Conservation (phyloP, 2,797 vertebrate genomes). For the Syngnathus acus region DNA sequence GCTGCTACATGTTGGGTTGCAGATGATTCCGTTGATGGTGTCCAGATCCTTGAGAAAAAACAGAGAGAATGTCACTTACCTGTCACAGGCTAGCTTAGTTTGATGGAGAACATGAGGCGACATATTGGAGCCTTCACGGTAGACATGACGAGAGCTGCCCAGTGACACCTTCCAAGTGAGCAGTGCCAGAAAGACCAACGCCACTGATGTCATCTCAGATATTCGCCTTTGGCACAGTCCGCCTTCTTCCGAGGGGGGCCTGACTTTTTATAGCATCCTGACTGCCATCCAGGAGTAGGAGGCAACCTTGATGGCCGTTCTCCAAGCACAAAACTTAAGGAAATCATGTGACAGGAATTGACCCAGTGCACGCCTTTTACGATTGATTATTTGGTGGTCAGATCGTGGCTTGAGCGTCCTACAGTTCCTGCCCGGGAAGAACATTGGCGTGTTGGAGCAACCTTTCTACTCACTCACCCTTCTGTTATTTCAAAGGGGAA, state of each 20-base stretch:
- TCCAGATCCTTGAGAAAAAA: not conserved
- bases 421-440: too few relatives aligned
- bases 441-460: too few relatives aligned
- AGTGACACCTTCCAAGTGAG: conserved; percentile 50
- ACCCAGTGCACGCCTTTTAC: not conserved
- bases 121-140: conserved; percentile 12
- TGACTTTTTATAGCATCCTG: conserved; percentile 62
- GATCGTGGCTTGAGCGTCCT: too few relatives aligned
- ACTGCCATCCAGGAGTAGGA: conserved; percentile 36
- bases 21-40: not conserved
- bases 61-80: conserved; percentile 55
- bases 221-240: conserved; percentile 44
- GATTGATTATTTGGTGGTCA: too few relatives aligned
- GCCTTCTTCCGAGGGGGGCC: conserved; percentile 7
- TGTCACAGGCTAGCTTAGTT: conserved; percentile 16
- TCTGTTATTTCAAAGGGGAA: too few relatives aligned
- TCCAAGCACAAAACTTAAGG: conserved; percentile 29
- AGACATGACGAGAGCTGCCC: conserved; percentile 16
- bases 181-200: conserved; percentile 55
- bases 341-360: not conserved
- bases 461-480: too few relatives aligned
- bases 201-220: conserved; percentile 65
- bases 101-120: not conserved
- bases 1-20: too few relatives aligned
- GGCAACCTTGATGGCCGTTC: conserved; percentile 36